These are phyloP conservation scores for Charanyca ferruginea DNA, from an alignment of 2,888 invertebrate species.

Conservation along the genomic window DNA sequence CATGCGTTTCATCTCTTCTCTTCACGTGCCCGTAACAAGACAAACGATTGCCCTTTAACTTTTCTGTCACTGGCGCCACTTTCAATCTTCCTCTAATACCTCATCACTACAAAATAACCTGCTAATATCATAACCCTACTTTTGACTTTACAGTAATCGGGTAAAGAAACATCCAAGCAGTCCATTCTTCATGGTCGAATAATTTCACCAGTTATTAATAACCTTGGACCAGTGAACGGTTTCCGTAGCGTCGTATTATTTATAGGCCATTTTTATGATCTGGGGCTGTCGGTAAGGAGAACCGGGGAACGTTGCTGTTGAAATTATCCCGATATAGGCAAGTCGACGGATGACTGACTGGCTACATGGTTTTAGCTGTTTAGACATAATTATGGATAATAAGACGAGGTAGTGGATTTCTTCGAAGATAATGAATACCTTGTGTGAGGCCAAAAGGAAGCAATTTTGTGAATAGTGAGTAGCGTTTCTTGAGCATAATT, in stretches of 20 bases:
- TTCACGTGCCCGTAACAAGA: no score
- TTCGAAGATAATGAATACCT: slow-evolving; percentile 11
- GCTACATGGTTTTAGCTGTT: slow-evolving; percentile 9
- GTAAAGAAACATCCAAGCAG: neutral
- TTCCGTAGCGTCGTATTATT: slow-evolving; percentile 69
- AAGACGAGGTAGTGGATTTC: slow-evolving; percentile 5
- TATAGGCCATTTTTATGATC: slow-evolving; percentile 72
- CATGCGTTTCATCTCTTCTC: no score
- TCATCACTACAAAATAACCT: neutral
- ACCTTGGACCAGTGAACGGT: slow-evolving; percentile 61
- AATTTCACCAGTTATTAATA: slow-evolving; percentile 60
- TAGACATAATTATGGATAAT: slow-evolving; percentile 30
- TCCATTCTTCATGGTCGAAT: slow-evolving; percentile 29
- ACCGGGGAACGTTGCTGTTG: slow-evolving; percentile 47
- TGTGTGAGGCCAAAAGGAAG: no score
- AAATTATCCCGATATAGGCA: slow-evolving; percentile 50
- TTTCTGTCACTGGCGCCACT: no score
- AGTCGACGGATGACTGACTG: slow-evolving; percentile 23
- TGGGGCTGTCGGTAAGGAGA: slow-evolving; percentile 38
- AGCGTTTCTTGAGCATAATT: no score
- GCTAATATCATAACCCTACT: neutral
- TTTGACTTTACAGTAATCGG: neutral
- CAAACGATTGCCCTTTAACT: no score
- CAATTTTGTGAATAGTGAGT: no score
- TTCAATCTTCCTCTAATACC: no score